These are phyloP conservation scores for Vulpes lagopus DNA, from an alignment of 2,113 vertebrate species.

Conservation along the genomic window DNA sequence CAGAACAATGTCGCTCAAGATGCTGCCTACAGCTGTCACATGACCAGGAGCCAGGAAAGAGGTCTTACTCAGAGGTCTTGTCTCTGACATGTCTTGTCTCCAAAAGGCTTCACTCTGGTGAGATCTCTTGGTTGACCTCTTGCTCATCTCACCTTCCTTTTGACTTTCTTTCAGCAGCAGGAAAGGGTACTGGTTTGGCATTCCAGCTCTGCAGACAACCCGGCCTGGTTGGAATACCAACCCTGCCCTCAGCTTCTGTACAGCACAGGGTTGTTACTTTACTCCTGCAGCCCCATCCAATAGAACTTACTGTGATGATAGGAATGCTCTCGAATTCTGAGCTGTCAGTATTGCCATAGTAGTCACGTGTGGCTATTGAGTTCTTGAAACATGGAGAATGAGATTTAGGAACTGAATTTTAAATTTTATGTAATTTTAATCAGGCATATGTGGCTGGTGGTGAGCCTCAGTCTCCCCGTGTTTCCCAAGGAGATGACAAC, in stretches of 20 bases:
- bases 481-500: not conserved
- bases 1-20: not conserved
- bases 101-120: not conserved
- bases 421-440: conserved; percentile 22
- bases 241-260: not conserved
- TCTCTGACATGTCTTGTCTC: not conserved
- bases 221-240: not conserved
- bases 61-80: not conserved
- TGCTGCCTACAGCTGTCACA: not conserved
- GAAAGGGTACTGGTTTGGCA: not conserved
- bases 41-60: not conserved
- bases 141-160: not conserved
- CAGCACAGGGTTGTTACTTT: not conserved
- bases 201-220: not conserved
- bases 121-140: not conserved
- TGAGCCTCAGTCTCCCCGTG: not conserved
- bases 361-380: not conserved
- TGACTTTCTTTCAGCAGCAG: not conserved
- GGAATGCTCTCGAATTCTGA: not conserved
- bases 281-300: rapidly evolving
- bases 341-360: not conserved
- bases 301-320: not conserved
- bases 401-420: not conserved
- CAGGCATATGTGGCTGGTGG: not conserved
- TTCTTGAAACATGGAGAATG: not conserved